A percentile compares a stretch with the other conserved stretches of the same genome.
Conservation (phyloP, 1,140 invertebrate species). For the Diorhabda sublineata region DNA sequence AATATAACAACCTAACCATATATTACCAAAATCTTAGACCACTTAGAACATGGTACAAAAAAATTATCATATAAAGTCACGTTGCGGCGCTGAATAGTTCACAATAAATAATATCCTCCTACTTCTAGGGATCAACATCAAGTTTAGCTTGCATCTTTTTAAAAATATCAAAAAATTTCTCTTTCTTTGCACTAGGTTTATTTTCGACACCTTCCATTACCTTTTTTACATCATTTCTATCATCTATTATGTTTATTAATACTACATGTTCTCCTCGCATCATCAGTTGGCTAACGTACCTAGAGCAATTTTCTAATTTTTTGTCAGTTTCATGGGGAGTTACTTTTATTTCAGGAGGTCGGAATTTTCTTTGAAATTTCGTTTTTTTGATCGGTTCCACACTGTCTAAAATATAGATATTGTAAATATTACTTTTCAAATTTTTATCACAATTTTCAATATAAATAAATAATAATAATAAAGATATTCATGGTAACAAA, state of each 20-base stretch:
- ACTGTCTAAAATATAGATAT: slow-evolving; percentile 18
- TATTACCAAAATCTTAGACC: no score
- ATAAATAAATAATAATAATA: no score
- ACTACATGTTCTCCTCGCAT: slow-evolving; percentile 83
- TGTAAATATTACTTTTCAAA: no score
- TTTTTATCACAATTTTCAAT: no score
- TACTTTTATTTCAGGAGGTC: slow-evolving; percentile 34
- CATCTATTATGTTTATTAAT: slow-evolving; percentile 37
- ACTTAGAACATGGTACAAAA: no score
- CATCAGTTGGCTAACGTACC: slow-evolving; percentile 75
- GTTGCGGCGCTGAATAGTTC: no score
- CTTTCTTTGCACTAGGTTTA: background rate
- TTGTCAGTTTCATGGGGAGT: slow-evolving; percentile 39
- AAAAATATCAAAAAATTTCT: background rate
- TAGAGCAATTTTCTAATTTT: slow-evolving; percentile 63
- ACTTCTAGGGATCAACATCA: background rate
- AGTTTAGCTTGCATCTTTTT: no score
- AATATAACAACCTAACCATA: no score
- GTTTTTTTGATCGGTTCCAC: background rate
- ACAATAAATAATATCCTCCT: no score
- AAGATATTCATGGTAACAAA: background rate
- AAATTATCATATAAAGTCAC: no score
- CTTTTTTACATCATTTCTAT: slow-evolving; percentile 18
- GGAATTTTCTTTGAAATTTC: slow-evolving; percentile 14
- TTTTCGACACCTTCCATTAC: background rate